Evolutionary conservation across 2,113 vertebrate species (phyloP), one percentile per base, ranked within the genome.

Genomic region (Solea solea): DNA sequence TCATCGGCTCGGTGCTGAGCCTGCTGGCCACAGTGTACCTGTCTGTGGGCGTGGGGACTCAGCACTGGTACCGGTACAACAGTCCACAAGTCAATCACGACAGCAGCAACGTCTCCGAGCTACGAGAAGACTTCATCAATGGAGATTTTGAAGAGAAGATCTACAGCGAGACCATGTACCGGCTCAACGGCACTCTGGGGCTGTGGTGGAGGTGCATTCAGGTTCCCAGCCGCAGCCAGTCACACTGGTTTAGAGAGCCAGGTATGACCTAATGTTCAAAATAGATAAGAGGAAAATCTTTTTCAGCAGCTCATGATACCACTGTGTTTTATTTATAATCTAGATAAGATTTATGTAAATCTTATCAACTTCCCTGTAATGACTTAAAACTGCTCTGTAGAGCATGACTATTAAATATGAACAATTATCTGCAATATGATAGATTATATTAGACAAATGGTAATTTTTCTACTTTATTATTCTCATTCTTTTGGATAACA

Each of bases 11-110:
- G 0, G 97, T 99, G 53, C 94, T 99, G 71, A 97, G 97, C 78
- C 95, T 98, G 79, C 93, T 99, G 86, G 97, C 97, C 67, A 94
- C 95, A 7, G 96, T 98, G 62, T 99, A 99, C 81, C 95, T 99
- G 78, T 97, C 96, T 0, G 96, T 96, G 72, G 96, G 97, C 0
- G 93, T 97, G 14, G 97, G 97, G 58, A 98, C 97, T 0, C 96
- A 95, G 84, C 94, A 97, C 87, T 99, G 97, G 97, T 98, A 96
- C 82, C 96, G 97, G 78, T 99, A 97, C 89, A 95, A 87, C 79
- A 95, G 92, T 63, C 92, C 93, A 15, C 86, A 92, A 10, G 39
- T 34, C 8, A 91, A 85, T 0, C 93, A 89, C 25, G 94, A 95
- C 0, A 48, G 77, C 0, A 92, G 74, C 46, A 97, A 97, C n/a